A percentile compares a stretch with the other conserved stretches of the same genome.
Evolutionary conservation across 2,113 vertebrate genomes (phyloP).

Genomic region (Eleginops maclovinus): DNA sequence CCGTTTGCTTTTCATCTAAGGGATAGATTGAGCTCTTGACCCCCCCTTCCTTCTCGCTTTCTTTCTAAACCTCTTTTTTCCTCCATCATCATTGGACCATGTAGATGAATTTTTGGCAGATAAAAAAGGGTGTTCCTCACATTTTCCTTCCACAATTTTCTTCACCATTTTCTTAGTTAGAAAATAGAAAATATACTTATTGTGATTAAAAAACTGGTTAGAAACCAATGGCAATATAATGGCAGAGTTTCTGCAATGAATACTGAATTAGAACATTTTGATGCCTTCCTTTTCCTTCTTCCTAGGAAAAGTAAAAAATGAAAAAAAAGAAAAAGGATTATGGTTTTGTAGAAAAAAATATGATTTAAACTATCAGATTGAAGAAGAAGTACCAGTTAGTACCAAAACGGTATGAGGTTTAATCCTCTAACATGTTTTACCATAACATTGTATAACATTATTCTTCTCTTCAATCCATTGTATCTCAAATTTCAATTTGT

Average conservation of each 20-base stretch:
- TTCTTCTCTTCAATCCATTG: not conserved
- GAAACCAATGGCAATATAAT: not conserved
- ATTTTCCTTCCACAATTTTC: not conserved
- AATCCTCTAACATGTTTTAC: not conserved
- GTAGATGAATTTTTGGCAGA: conserved; percentile 31
- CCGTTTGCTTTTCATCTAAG: conserved; percentile 83
- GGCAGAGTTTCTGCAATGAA: not conserved
- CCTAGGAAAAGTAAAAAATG: too few species aligned
- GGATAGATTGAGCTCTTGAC: conserved; percentile 74
- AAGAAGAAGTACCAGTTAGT: not conserved
- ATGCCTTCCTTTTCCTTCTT: not conserved
- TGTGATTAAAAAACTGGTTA: not conserved
- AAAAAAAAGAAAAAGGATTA: not conserved
- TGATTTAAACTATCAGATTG: not conserved
- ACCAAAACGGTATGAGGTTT: not conserved
- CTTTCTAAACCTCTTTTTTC: conserved; percentile 28
- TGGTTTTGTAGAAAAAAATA: not conserved
- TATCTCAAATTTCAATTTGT: conserved; percentile 12
- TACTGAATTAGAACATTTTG: not conserved
- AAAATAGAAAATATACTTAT: too few species aligned
- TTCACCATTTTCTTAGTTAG: not conserved
- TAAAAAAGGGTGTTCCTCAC: not conserved
- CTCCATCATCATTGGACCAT: conserved; percentile 21
- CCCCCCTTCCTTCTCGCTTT: conserved; percentile 34
- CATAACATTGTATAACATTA: not conserved